Evolutionary conservation across 1,140 invertebrate genomes (phyloP).

Genomic region (Micrasema minimum): DNA sequence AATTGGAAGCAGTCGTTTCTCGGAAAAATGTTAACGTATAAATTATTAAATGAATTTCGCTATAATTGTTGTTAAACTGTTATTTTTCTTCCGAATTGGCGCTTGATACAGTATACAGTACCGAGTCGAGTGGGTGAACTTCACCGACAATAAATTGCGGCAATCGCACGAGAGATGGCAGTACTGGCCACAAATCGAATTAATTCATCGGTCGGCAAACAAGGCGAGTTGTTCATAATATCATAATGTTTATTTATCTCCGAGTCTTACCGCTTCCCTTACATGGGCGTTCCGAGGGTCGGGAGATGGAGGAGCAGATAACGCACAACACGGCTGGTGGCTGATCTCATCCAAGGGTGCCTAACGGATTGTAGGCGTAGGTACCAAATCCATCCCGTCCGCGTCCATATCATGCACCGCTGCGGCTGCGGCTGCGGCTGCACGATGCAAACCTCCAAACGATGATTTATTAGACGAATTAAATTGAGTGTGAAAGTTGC

Average conservation of each 20-base stretch:
- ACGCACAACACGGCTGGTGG: background rate
- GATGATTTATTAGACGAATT: too few relatives aligned
- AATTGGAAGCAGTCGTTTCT: too few relatives aligned
- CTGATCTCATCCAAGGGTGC: slow-evolving; percentile 22
- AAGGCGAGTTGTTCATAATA: slow-evolving; percentile 18
- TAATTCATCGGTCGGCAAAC: slow-evolving; percentile 16
- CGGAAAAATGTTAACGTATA: too few relatives aligned
- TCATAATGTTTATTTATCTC: slow-evolving; percentile 24
- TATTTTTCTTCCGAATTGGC: too few relatives aligned
- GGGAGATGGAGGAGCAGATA: slow-evolving; percentile 10
- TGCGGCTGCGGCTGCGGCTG: too few relatives aligned
- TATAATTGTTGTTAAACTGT: too few relatives aligned
- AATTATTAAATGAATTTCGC: too few relatives aligned
- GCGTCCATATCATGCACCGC: too few relatives aligned
- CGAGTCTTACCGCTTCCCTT: slow-evolving; percentile 14
- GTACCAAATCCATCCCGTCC: too few relatives aligned
- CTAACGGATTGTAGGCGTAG: background rate
- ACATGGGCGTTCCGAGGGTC: slow-evolving; percentile 16
- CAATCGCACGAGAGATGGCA: slow-evolving; percentile 25
- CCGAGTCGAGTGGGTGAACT: slow-evolving; percentile 10
- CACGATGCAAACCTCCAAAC: too few relatives aligned
- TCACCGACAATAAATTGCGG: background rate
- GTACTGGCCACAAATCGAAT: slow-evolving; percentile 12
- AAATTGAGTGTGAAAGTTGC: too few relatives aligned
- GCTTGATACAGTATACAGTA: too few relatives aligned